Base-by-base conservation (phyloP, 1,140 invertebrate species). In the Aphaenogaster rudis region DNA sequence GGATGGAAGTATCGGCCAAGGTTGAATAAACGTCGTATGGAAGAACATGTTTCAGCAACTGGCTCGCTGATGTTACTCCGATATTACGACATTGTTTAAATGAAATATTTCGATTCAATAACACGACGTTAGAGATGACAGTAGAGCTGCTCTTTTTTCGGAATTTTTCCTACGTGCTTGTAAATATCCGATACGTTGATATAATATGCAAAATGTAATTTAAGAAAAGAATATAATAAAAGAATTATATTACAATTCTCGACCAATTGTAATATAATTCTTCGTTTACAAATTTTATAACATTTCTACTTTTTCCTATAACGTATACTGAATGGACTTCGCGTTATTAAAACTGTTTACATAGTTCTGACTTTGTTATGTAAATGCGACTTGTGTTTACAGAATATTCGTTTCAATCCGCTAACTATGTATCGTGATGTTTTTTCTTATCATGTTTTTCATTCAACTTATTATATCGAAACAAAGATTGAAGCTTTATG, bases 1-100 rank as follows among this genome's bases (percentile, higher is more conserved):
- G 39, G 66, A 57, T 54, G 36, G 64, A 54, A 52, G 63, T 72
- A 66, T 87, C 78, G 88, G 89, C 86, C 89, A 90, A 90, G 89
- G 89, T 78, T 59, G 54, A 52, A 61, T 78, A 84, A 74, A 84
- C 45, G 21, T 57, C 50, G 9, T 61, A 59, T 74, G 28, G 67
- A 48, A 57, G 50, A 45, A 36, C 11, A 72, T 17, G 69, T 61
- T 76, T 39, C 69, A 42, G 21, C 52, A 82, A 76, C 54, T 84
- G 28, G 63, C 28, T 74, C 28, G 2, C 1, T 7, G 17, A 54
- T 61, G 28, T 50, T 84, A 8, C 42, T 33, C 17, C 11, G 21
- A 5, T 48, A 39, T 1, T n/a, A 54, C n/a, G 9, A 74, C 61
- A 61, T 74, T 76, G 33, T 45, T 67, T 33, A 67, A 52, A 39